phyloP scores from a whole-genome alignment of 2,797 vertebrate species.

The Harpagifer antarcticus region DNA sequence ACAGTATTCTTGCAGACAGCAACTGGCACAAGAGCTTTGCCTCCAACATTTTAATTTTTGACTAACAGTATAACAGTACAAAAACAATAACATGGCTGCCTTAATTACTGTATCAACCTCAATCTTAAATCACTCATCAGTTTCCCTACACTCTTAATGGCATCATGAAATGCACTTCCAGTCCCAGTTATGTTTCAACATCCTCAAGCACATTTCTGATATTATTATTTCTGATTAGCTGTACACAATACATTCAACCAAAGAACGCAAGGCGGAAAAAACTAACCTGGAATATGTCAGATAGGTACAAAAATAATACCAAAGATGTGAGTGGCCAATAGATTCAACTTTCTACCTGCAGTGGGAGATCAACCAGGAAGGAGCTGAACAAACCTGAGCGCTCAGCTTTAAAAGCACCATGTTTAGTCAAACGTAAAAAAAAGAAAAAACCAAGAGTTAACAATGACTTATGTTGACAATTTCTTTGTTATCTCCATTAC shows the following conservation, averaged over 20 bases:
- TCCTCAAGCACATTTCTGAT: neutral
- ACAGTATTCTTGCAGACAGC: neutral
- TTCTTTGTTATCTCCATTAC: conserved; percentile 26
- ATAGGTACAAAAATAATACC: conserved; percentile 18
- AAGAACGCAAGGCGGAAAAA: conserved; percentile 2
- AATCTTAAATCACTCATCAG: neutral
- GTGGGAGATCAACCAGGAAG: conserved; percentile 1
- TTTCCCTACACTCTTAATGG: neutral
- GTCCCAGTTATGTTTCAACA: neutral
- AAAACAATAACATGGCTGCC: conserved; percentile 1
- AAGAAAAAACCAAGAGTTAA: conserved; percentile 12
- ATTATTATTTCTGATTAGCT: neutral
- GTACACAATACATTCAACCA: neutral
- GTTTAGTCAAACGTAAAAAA: conserved; percentile 44
- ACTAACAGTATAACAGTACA: neutral
- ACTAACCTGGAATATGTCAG: neutral
- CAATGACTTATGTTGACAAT: conserved; percentile 9
- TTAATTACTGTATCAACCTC: conserved; percentile 15
- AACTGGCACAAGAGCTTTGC: neutral
- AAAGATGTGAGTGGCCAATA: neutral
- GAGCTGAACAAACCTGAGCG: conserved; percentile 15
- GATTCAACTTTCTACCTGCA: conserved; percentile 21
- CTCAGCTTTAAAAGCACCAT: conserved; percentile 44
- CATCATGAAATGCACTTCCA: neutral
- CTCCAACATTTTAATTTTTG: neutral